A percentile compares a stretch with the other conserved stretches of the same genome.
phyloP scores from a whole-genome alignment of 2,113 vertebrate genomes.

The Irena cyanogastra region DNA sequence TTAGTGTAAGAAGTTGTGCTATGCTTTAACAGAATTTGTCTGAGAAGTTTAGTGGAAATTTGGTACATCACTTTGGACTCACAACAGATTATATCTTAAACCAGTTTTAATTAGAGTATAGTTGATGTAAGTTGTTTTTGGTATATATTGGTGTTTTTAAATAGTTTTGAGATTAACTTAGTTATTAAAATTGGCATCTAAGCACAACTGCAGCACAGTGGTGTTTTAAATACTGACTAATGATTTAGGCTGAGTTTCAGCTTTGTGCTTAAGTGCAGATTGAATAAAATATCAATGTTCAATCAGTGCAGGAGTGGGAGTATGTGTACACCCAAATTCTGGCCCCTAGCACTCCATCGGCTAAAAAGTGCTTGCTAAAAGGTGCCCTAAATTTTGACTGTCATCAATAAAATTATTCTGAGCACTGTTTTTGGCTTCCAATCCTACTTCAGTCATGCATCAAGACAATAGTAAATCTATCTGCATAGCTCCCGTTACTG shows the following conservation, averaged over 20 bases:
- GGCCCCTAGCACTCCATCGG: neutral
- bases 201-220: neutral
- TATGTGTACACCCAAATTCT: neutral
- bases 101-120: neutral
- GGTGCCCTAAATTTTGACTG: neutral
- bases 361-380: neutral
- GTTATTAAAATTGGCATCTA: neutral
- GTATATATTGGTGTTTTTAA: neutral
- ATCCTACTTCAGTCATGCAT: fast-evolving
- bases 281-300: neutral
- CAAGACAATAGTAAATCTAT: neutral
- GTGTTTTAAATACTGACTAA: neutral
- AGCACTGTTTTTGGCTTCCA: neutral
- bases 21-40: neutral
- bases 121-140: neutral
- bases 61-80: neutral
- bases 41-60: neutral
- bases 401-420: neutral
- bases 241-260: neutral
- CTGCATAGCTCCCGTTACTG: neutral
- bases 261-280: neutral
- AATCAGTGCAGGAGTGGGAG: neutral
- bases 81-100: neutral
- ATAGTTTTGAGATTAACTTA: neutral
- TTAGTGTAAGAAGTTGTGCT: neutral